Evolutionary conservation across 1,140 invertebrate species (phyloP).

Genomic region (Zaprionus africanus): DNA sequence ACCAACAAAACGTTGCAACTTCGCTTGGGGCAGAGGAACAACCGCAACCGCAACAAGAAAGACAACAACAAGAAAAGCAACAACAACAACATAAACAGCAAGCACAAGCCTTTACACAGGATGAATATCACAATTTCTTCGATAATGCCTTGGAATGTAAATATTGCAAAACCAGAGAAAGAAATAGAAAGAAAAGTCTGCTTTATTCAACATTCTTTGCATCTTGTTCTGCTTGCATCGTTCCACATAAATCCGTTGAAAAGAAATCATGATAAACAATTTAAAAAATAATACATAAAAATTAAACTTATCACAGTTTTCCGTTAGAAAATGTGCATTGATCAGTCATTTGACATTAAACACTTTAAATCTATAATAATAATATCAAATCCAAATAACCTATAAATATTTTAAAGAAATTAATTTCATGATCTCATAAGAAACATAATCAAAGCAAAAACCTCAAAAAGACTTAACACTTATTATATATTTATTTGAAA

Average conservation of each 20-base stretch:
- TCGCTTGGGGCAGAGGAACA: conserved; percentile 54
- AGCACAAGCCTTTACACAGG: conserved; percentile 86
- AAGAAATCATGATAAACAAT: neutral
- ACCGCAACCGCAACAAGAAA: conserved; percentile 25
- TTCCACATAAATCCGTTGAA: neutral
- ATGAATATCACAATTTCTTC: conserved; percentile 91
- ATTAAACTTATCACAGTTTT: neutral
- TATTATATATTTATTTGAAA: too few relatives aligned
- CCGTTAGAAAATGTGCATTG: neutral
- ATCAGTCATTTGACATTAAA: too few relatives aligned
- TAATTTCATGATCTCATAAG: too few relatives aligned
- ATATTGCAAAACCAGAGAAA: conserved; percentile 35
- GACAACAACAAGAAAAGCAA: conserved; percentile 24
- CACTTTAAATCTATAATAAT: too few relatives aligned
- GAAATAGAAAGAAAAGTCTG: conserved; percentile 16
- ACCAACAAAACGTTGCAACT: conserved; percentile 41
- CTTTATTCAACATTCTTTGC: conserved; percentile 19
- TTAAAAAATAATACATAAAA: conserved; percentile 2
- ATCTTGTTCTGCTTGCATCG: conserved; percentile 40
- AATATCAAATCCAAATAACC: too few relatives aligned
- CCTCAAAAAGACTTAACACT: neutral
- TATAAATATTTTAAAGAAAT: too few relatives aligned
- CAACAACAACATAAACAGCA: conserved; percentile 40
- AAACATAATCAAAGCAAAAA: neutral
- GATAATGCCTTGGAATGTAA: conserved; percentile 92